Percentiles rank a stretch among this genome's conserved stretches.
Evolutionary conservation across 2,797 vertebrate species (phyloP).

Genomic region (Hirundo rustica): DNA sequence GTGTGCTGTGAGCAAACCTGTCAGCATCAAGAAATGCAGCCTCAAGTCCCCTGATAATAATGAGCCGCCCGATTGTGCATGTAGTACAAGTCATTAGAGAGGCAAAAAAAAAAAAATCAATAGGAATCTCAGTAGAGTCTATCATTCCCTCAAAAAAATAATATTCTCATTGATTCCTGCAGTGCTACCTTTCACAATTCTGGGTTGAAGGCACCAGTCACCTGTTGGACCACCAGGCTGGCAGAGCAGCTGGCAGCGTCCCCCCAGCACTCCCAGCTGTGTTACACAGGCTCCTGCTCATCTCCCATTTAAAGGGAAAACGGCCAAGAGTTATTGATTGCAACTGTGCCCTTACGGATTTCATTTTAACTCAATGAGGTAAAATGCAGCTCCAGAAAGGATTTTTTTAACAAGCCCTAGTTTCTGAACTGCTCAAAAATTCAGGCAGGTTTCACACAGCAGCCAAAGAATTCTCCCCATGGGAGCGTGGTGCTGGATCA

Average conservation of each 20-base stretch:
- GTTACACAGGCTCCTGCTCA: not conserved
- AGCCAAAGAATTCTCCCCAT: not conserved
- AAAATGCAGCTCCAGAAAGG: not conserved
- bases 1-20: not conserved
- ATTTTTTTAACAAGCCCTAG: not conserved
- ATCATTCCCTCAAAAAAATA: conserved; percentile 57
- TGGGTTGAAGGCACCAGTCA: conserved; percentile 20
- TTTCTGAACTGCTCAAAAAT: not conserved
- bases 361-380: not conserved
- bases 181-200: not conserved
- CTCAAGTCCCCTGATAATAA: conserved; percentile 43
- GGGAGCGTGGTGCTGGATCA: accelerated
- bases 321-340: conserved; percentile 1
- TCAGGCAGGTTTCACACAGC: not conserved
- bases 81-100: conserved; percentile 64
- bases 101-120: conserved; percentile 44
- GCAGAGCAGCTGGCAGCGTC: conserved; percentile 7
- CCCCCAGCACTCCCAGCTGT: not conserved
- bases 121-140: conserved; percentile 3
- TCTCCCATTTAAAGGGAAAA: not conserved
- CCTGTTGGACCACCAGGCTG: conserved; percentile 30
- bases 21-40: conserved; percentile 20
- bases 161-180: conserved; percentile 53
- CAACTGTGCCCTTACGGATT: not conserved
- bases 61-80: conserved; percentile 40